Base-by-base conservation (phyloP, 2,113 vertebrate species). In the Climacteris rufus region DNA sequence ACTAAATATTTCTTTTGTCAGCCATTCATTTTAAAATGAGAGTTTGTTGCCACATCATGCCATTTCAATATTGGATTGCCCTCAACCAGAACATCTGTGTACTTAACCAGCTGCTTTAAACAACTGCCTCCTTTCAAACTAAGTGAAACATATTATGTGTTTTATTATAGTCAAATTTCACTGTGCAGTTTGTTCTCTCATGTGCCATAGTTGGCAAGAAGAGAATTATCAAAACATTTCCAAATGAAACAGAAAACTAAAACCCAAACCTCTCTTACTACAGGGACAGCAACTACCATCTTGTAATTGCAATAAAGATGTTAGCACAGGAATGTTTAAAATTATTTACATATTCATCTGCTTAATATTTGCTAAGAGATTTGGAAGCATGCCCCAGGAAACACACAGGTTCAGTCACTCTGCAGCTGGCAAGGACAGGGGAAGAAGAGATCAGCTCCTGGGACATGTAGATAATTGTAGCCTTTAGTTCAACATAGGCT, bases 91-190 rank as follows among this genome's bases (percentile, higher is more conserved):
- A 93, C 88, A 94, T 93, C 79, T 89, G 88, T 84, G 87, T 91
- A 53, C 78, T 93, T 90, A 82, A 87, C 74, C 92, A 97, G 93
- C 90, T 94, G 93, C 89, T 93, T 96, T 90, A 87, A 95, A 91
- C 79, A 95, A 92, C 61, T 85, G 83, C 57, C 83, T 85, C 65
- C 68, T 85, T 91, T 66, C 93, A 71, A 95, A 80, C 30, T 39
- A 92, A 93, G 45, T 83, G 44, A 93, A 93, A 86, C 7, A 88
- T 66, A 93, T 94, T 40, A 80, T 65, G 25, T 54, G 18, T 61
- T 89, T 90, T 79, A 75, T 77, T 89, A 68, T 9, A 85, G 71
- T 21, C 45, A 87, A 25, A 90, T 93, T 91, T 87, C 79, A 85
- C 63, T 52, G 42, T 61, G 71, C 69, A 76, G 44, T 77, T 89